Evolutionary conservation across 2,888 invertebrate species (phyloP), one percentile per base, ranked within the genome.

Genomic region (Ptycholaimellus sp.): DNA sequence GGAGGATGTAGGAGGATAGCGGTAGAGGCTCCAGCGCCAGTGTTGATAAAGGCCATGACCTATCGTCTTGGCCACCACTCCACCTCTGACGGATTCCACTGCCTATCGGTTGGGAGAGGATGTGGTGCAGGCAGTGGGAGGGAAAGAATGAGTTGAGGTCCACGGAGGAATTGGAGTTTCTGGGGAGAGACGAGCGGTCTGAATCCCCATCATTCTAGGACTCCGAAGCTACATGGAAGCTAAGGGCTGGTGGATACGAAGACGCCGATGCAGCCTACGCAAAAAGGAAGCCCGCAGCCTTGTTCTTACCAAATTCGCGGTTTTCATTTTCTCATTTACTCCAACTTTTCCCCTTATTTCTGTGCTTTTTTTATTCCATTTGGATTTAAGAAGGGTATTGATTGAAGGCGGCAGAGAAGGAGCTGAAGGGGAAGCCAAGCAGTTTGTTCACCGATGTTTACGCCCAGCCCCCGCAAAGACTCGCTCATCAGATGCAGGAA

Each of bases 61-160:
- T 99, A 99, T 59, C 74, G 90, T 52, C 71, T 90, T 37, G 81
- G 96, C 0, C 90, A 96, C 56, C 96, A 99, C 60, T 90, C 90
- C n/a, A 99, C 96, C 0, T 93, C 90, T 0, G 96, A 99, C 53
- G 96, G n/a, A 96, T 60, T 90, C 90, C 61, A 76, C 76, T 9
- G 83, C 82, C 0, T 99, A 99, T 59, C 68, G 96, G 40, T 49
- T 32, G 13, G 23, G 27, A 5, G n/a, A 3, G 6, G 13, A 14
- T 14, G 7, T 29, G 5, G 5, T 14, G 25, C 25, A 25, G 6
- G 25, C 25, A 28, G 23, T 23, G 6, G 23, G 11, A 14, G 6
- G 13, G 28, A 4, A 14, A 13, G 13, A 5, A 28, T 22, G 14
- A 3, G 16, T 40, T 25, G 38, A 47, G 52, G 38, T 40, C 77